These are phyloP conservation scores for Chlorops oryzae DNA, from an alignment of 1,140 invertebrate genomes.

Conservation along the genomic window DNA sequence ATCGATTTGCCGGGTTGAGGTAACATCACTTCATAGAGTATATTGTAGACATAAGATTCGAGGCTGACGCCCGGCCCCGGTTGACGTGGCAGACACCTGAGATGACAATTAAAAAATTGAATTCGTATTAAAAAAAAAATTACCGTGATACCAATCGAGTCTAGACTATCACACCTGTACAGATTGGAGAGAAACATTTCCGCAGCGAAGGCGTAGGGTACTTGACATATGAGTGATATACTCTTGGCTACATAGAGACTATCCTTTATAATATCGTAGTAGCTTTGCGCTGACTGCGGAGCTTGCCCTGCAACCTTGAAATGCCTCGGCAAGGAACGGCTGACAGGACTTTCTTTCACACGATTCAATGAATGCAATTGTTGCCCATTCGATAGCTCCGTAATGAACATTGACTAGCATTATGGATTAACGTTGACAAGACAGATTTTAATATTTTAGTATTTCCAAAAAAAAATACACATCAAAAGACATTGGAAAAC, in stretches of 20 bases:
- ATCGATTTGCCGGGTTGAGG: slow-evolving; percentile 81
- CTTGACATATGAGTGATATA: slow-evolving; percentile 84
- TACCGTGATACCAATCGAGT: no score
- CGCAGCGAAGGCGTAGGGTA: slow-evolving; percentile 81
- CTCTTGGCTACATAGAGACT: slow-evolving; percentile 92
- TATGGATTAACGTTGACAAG: not conserved
- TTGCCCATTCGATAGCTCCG: slow-evolving; percentile 76
- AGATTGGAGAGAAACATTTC: slow-evolving; percentile 80
- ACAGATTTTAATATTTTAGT: slow-evolving; percentile 5
- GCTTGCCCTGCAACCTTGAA: slow-evolving; percentile 77
- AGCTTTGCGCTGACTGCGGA: slow-evolving; percentile 67
- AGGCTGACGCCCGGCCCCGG: slow-evolving; percentile 67
- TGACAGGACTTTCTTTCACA: slow-evolving; percentile 56
- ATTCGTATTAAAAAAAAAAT: no score
- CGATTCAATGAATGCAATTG: slow-evolving; percentile 57
- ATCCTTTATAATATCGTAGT: slow-evolving; percentile 90
- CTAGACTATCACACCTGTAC: slow-evolving; percentile 61
- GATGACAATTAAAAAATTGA: not conserved
- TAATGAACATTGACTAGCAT: slow-evolving; percentile 79
- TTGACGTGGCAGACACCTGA: slow-evolving; percentile 67
- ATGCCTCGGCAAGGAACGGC: slow-evolving; percentile 75
- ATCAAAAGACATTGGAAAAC: slow-evolving; percentile 6
- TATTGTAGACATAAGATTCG: slow-evolving; percentile 92
- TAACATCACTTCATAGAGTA: slow-evolving; percentile 89
- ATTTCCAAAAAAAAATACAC: not conserved